These are phyloP conservation scores for Lytechinus pictus DNA, from an alignment of 35 echinoderm and acorn worm genomes.

Conservation along the genomic window DNA sequence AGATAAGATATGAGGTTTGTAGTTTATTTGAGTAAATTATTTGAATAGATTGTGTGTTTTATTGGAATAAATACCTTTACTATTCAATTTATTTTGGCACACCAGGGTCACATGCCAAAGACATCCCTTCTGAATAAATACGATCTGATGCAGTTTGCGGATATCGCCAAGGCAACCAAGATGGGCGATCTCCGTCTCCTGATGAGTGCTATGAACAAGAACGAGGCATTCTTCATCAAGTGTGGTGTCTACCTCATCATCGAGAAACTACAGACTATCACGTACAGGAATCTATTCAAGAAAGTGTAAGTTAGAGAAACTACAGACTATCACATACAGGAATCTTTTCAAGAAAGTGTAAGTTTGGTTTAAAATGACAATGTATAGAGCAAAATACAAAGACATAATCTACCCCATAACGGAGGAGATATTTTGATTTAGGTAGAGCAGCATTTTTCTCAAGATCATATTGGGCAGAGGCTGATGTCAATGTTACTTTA, in stretches of 20 bases:
- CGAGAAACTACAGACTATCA: conserved; percentile 79
- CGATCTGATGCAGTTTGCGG: conserved; percentile 94
- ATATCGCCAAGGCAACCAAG: conserved; percentile 84
- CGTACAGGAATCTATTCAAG: no score
- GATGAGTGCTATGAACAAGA: conserved; percentile 75
- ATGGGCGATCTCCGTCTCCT: conserved; percentile 81
- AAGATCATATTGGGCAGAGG: no score
- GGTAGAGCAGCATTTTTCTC: no score
- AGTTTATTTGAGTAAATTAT: no score
- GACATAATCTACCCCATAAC: no score
- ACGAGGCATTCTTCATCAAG: conserved; percentile 95
- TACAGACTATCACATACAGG: conserved; percentile 96
- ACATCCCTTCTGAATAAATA: conserved; percentile 85
- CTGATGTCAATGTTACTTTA: no score
- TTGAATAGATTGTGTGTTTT: no score
- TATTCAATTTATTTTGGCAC: no score
- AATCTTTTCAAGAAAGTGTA: conserved; percentile 99
- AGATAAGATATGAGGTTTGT: no score
- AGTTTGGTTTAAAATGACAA: not conserved
- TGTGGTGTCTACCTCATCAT: conserved; percentile 97
- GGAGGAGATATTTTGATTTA: no score
- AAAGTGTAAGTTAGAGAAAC: not conserved
- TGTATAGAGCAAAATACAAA: no score
- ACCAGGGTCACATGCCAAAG: conserved; percentile 96
- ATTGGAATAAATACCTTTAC: no score